Conservation (phyloP, 35 echinoderm and acorn worm species). For the Amphiura filiformis region DNA sequence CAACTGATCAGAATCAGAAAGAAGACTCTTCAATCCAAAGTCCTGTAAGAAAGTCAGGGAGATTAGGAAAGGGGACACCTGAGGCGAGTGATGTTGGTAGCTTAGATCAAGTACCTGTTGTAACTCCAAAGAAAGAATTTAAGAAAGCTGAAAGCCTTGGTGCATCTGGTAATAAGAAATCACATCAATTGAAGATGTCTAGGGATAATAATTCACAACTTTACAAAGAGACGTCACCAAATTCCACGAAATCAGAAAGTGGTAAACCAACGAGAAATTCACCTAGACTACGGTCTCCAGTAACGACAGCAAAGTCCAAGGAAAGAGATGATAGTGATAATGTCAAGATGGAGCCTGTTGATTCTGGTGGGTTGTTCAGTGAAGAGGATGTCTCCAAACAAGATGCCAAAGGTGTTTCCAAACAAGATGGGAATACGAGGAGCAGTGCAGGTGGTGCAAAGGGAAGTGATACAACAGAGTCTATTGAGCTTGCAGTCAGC, state of each 20-base stretch:
- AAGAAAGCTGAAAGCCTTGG: background rate
- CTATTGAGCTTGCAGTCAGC: conserved; percentile 35
- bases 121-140: background rate
- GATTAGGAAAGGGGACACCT: background rate
- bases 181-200: background rate
- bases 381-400: background rate
- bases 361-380: background rate
- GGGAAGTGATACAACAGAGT: conserved; percentile 52
- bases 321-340: background rate
- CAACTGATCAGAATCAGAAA: background rate
- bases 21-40: background rate
- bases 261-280: background rate
- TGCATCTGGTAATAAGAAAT: background rate
- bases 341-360: background rate
- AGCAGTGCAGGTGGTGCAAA: background rate
- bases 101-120: background rate
- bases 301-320: background rate
- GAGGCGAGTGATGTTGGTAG: background rate
- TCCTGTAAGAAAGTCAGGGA: background rate
- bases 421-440: background rate
- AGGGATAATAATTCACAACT: background rate
- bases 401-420: background rate
- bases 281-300: background rate
- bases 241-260: background rate
- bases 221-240: background rate